Conservation (phyloP, 1,140 invertebrate genomes). For the Aphelenchoides fujianensis region DNA sequence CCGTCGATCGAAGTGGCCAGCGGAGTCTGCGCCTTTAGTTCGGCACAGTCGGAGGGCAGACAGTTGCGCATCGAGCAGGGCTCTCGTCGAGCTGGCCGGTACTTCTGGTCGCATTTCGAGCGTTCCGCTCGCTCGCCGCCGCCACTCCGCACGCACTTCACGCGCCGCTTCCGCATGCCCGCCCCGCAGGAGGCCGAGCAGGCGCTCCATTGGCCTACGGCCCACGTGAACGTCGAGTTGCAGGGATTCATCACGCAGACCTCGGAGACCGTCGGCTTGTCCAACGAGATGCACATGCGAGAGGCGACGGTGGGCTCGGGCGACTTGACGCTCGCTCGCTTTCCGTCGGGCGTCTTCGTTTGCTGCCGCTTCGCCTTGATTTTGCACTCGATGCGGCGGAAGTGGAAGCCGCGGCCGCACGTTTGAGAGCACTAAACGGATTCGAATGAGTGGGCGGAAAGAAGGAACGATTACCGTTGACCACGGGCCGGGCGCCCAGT, state of each 20-base stretch:
- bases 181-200: conserved; percentile 40
- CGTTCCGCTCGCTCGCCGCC: neutral
- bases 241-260: conserved; percentile 45
- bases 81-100: conserved; percentile 49
- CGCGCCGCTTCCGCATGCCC: conserved; percentile 31
- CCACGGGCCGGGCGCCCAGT: conserved; percentile 62
- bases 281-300: conserved; percentile 49
- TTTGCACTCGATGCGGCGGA: conserved; percentile 53
- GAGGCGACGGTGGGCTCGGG: conserved; percentile 44
- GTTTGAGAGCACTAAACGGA: conserved; percentile 56
- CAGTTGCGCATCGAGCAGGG: conserved; percentile 60
- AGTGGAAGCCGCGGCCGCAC: conserved; percentile 56
- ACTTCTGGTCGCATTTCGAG: conserved; percentile 21
- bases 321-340: neutral
- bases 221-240: conserved; percentile 48
- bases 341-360: conserved; percentile 7
- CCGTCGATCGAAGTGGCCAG: conserved; percentile 42
- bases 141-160: conserved; percentile 32
- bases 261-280: conserved; percentile 46
- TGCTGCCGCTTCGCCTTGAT: conserved; percentile 41
- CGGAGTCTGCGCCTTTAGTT: conserved; percentile 41
- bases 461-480: too few relatives aligned
- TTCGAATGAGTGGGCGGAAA: too few relatives aligned
- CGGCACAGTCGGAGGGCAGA: conserved; percentile 53
- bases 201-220: conserved; percentile 51